Evolutionary conservation across 2,888 invertebrate species (phyloP).

Genomic region (Pseudanteris insignis): DNA sequence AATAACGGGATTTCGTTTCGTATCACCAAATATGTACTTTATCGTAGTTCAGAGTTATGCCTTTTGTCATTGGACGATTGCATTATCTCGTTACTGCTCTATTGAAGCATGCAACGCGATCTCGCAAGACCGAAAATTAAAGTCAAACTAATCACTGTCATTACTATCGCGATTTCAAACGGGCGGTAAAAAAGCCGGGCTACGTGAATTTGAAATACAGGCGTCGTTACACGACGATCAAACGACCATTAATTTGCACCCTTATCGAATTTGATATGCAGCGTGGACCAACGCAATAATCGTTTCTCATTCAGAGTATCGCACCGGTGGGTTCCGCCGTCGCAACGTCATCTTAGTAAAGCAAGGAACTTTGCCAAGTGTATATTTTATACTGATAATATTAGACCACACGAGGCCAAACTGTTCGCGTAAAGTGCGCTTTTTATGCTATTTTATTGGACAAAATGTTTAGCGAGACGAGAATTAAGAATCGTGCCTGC

Average conservation of each 20-base stretch:
- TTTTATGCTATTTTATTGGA: conserved; percentile 24
- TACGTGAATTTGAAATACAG: conserved; percentile 19
- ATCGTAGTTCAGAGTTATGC: conserved; percentile 26
- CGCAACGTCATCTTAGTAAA: no score
- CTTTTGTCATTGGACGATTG: conserved; percentile 27
- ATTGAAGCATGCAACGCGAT: conserved; percentile 27
- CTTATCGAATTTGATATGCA: conserved; percentile 38
- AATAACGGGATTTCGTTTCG: conserved; percentile 29
- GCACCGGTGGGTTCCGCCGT: conserved; percentile 32
- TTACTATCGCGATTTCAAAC: no score
- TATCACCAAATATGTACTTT: conserved; percentile 42
- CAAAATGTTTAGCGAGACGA: conserved; percentile 4
- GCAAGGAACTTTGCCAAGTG: conserved; percentile 47
- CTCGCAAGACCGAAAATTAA: conserved; percentile 35
- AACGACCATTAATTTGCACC: conserved; percentile 31
- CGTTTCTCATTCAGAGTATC: conserved; percentile 32
- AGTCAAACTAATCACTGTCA: conserved; percentile 26
- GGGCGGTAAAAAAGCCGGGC: no score
- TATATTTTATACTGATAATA: conserved; percentile 49
- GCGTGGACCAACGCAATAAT: conserved; percentile 35
- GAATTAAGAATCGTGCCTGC: conserved; percentile 7
- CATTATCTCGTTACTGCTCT: conserved; percentile 18
- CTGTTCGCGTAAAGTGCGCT: conserved; percentile 29
- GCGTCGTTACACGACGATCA: conserved; percentile 21
- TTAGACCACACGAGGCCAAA: conserved; percentile 42